phyloP scores from a whole-genome alignment of 2,113 vertebrate species.

The Trachemys scripta region DNA sequence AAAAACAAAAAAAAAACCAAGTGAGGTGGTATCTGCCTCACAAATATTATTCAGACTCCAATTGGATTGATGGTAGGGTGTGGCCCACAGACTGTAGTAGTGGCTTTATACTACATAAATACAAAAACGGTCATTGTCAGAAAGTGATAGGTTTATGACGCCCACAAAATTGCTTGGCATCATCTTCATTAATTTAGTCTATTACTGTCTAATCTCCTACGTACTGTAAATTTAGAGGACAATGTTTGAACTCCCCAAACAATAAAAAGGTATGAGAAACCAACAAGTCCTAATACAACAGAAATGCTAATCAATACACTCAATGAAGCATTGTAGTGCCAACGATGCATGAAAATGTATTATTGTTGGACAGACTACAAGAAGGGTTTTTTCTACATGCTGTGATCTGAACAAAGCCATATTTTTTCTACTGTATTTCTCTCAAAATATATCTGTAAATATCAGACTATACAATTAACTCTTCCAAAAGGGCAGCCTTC shows the following conservation, averaged over 20 bases:
- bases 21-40: background rate
- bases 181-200: constrained; percentile 59
- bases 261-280: constrained; percentile 40
- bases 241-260: constrained; percentile 36
- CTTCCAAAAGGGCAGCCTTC: background rate
- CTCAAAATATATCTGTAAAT: constrained; percentile 8
- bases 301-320: constrained; percentile 66
- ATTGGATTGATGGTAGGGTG: background rate
- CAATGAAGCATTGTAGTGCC: constrained; percentile 54
- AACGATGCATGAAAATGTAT: constrained; percentile 65
- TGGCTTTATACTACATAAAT: background rate
- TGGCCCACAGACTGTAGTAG: background rate
- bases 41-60: background rate
- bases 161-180: background rate
- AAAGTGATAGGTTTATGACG: constrained; percentile 9
- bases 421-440: background rate
- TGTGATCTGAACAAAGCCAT: background rate
- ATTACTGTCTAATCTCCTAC: constrained; percentile 38
- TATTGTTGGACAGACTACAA: constrained; percentile 38
- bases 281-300: constrained; percentile 54
- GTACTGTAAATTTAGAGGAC: constrained; percentile 50
- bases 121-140: constrained; percentile 5
- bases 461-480: background rate
- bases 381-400: constrained; percentile 22
- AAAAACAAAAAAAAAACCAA: background rate